phyloP scores from a whole-genome alignment of 2,113 vertebrate species.

The Ibidorhyncha struthersii region DNA sequence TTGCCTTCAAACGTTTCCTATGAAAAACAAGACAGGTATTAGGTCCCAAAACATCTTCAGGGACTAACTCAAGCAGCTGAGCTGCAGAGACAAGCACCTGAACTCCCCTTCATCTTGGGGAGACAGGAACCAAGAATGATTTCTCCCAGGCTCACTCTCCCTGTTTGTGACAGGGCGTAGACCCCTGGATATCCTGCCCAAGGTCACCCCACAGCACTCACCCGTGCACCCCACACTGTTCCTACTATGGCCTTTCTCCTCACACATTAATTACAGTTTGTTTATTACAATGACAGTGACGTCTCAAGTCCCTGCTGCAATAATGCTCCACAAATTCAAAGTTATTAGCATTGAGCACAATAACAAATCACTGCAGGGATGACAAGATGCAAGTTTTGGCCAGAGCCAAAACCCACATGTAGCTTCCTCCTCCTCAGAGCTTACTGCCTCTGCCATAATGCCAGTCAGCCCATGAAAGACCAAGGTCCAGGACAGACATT shows the following conservation, averaged over 20 bases:
- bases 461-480: neutral
- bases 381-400: neutral
- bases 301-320: neutral
- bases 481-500: neutral
- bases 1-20: constrained; percentile 93
- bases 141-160: neutral
- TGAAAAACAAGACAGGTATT: neutral
- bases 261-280: neutral
- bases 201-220: neutral
- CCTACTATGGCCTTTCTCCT: neutral
- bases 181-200: neutral
- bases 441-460: neutral
- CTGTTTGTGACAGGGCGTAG: neutral
- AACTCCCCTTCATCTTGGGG: neutral
- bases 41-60: neutral
- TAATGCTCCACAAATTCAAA: neutral
- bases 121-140: neutral
- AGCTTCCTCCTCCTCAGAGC: neutral
- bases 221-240: neutral
- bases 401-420: neutral
- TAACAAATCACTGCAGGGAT: neutral
- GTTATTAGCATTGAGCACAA: neutral
- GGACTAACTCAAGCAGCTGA: neutral
- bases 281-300: neutral
- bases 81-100: neutral